Evolutionary conservation across 2,113 vertebrate genomes (phyloP).

Genomic region (Datnioides undecimradiatus): DNA sequence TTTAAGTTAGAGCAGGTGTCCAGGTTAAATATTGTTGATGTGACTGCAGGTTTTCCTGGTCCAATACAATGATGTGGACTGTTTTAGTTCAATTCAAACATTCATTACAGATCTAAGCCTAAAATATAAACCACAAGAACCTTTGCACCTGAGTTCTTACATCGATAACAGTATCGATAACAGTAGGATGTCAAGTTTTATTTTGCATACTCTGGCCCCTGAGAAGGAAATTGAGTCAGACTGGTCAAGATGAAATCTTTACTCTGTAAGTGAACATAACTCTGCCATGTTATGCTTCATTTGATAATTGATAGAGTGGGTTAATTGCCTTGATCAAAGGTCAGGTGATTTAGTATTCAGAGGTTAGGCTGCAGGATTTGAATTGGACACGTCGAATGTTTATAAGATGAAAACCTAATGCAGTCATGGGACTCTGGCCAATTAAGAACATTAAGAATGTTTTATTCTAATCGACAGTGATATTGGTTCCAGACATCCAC

Average conservation of each 20-base stretch:
- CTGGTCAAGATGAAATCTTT: slow-evolving; percentile 49
- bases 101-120: neutral
- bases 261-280: slow-evolving; percentile 59
- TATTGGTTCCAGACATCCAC: slow-evolving; percentile 79
- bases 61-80: neutral
- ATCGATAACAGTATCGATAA: neutral
- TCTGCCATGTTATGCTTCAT: slow-evolving; percentile 69
- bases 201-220: slow-evolving; percentile 27
- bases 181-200: neutral
- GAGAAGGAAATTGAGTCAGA: slow-evolving; percentile 44
- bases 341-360: slow-evolving; percentile 74
- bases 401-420: slow-evolving; percentile 73
- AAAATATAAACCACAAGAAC: neutral
- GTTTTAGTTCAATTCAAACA: neutral
- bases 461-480: slow-evolving; percentile 79
- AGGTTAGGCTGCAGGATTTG: slow-evolving; percentile 70
- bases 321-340: slow-evolving; percentile 82
- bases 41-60: neutral
- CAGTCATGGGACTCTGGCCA: slow-evolving; percentile 76
- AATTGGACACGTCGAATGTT: slow-evolving; percentile 67
- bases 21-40: slow-evolving; percentile 28
- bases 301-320: slow-evolving; percentile 79
- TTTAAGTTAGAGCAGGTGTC: slow-evolving; percentile 51
- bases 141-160: slow-evolving; percentile 3
- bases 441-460: slow-evolving; percentile 83